These are phyloP conservation scores for Torymus auratus DNA, from an alignment of 2,888 invertebrate genomes.

Conservation along the genomic window DNA sequence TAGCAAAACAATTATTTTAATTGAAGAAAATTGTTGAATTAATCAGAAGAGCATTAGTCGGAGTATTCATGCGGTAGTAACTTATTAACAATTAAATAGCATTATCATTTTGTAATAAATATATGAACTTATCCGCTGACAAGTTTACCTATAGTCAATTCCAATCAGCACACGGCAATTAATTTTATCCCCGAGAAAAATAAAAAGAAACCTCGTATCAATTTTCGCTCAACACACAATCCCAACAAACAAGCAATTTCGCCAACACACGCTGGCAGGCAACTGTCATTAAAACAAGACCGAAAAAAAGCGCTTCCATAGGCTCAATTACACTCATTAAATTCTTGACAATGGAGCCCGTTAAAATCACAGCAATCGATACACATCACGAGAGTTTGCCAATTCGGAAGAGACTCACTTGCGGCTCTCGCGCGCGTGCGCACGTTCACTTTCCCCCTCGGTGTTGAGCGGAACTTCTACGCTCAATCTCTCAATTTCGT, in stretches of 20 bases:
- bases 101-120: too few relatives aligned
- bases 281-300: background rate
- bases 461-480: conserved; percentile 30
- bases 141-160: too few relatives aligned
- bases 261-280: background rate
- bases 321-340: conserved; percentile 28
- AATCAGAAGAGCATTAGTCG: too few relatives aligned
- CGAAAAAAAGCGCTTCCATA: background rate
- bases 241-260: conserved; percentile 28
- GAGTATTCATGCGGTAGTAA: background rate
- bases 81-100: background rate
- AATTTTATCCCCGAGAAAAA: background rate
- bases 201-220: conserved; percentile 12
- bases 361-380: conserved; percentile 11
- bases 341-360: conserved; percentile 32
- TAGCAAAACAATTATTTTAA: too few relatives aligned
- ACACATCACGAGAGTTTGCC: background rate
- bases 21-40: too few relatives aligned
- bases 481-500: conserved; percentile 45
- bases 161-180: too few relatives aligned
- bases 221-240: conserved; percentile 14
- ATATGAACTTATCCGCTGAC: too few relatives aligned
- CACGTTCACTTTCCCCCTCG: conserved; percentile 20
- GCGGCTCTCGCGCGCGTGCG: too few relatives aligned
- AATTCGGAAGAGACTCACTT: background rate